Evolutionary conservation across 2,888 invertebrate species (phyloP), one percentile per base, ranked within the genome.

Genomic region (Heliconius erato): DNA sequence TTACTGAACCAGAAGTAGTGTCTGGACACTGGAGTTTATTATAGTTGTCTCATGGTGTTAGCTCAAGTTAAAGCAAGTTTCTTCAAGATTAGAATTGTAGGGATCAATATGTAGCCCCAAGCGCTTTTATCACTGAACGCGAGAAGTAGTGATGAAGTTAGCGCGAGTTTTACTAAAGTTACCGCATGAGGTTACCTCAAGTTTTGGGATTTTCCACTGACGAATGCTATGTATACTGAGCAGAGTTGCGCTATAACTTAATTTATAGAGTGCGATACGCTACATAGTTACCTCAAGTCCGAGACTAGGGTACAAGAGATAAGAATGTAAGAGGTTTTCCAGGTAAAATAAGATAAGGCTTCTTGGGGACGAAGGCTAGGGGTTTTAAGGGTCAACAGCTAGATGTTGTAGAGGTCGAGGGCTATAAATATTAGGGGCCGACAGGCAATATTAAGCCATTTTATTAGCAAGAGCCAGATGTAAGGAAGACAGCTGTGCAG

Each of bases 391-490:
- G 28, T 54, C 9, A n/a, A 23, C 16, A 40, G 40, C 4, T 44
- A 44, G 40, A n/a, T n/a, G 26, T 16, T 28, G n/a, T 26, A 40
- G 40, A 11, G 49, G 19, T 54, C 9, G 16, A 23, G n/a, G 35
- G 40, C 4, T 69, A 23, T 11, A 35, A 32, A 19, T 35, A 7
- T 9, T 59, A 49, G 49, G 11, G 44, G 44, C 28, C 14, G 35
- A 19, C 1, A 14, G 19, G 65, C 40, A 14, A 12, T 19, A 23
- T 88, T 92, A 98, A 87, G 98, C 98, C 98, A 99, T 99, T 97
- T 99, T 99, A 96, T 98, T 98, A 89, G 98, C 97, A 89, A 99
- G 98, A 81, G 99, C 98, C 89, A 97, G 97, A 93, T 99, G 99
- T 88, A 99, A 96, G 74, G 98, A 97, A 87, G 97, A 97, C 86